These are phyloP conservation scores for Leptopilina clavipes DNA, from an alignment of 1,140 invertebrate species.

Conservation along the genomic window DNA sequence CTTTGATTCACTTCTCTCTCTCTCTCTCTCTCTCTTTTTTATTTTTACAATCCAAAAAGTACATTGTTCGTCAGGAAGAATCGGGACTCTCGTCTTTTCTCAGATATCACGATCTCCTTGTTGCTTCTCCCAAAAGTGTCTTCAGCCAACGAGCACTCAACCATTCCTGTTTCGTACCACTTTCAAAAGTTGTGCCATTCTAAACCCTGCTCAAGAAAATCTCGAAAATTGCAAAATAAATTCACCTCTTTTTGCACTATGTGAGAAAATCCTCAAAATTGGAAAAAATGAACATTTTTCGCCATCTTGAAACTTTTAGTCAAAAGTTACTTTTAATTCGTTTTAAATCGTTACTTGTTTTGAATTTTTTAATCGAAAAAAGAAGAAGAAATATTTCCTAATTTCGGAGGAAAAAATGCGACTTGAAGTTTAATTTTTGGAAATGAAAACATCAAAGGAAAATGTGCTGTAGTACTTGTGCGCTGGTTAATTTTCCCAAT, in stretches of 20 bases:
- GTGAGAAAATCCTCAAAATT: not conserved
- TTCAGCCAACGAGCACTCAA: slow-evolving; percentile 40
- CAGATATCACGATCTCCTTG: not conserved
- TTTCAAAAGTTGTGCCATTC: slow-evolving; percentile 21
- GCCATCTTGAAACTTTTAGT: no score
- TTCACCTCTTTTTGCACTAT: slow-evolving; percentile 8
- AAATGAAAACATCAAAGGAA: no score
- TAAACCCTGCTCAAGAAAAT: slow-evolving; percentile 4
- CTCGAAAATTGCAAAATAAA: slow-evolving; percentile 11
- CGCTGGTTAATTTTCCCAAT: not conserved
- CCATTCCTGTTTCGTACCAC: slow-evolving; percentile 21
- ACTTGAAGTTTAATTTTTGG: no score
- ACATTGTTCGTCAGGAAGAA: slow-evolving; percentile 10
- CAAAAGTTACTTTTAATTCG: no score
- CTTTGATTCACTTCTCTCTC: slow-evolving; percentile 25
- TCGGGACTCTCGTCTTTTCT: slow-evolving; percentile 34
- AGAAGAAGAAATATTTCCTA: no score
- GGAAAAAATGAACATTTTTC: no score
- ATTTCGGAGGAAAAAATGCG: no score
- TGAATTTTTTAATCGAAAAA: no score
- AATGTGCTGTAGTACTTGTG: no score
- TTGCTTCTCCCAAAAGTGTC: slow-evolving; percentile 40
- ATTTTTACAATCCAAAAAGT: slow-evolving; percentile 25
- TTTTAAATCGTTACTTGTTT: no score
- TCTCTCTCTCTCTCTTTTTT: not conserved